These are phyloP conservation scores for Hetaerina americana DNA, from an alignment of 1,140 invertebrate genomes.

Conservation along the genomic window DNA sequence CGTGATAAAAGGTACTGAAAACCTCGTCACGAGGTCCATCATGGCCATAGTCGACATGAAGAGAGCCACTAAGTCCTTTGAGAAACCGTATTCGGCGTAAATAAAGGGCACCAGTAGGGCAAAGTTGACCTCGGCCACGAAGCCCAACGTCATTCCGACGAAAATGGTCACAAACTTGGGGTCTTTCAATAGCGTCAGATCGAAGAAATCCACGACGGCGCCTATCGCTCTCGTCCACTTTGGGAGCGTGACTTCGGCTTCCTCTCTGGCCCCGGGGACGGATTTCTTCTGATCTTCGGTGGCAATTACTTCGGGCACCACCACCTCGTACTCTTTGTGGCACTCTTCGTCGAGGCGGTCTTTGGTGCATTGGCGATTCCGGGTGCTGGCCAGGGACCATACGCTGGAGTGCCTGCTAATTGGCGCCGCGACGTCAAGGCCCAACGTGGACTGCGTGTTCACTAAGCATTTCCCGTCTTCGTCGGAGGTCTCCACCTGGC, in stretches of 20 bases:
- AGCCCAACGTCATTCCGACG: background rate
- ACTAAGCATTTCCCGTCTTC: background rate
- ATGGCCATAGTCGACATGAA: background rate
- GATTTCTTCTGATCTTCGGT: background rate
- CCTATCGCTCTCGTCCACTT: background rate
- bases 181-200: background rate
- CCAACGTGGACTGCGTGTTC: background rate
- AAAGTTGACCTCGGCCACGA: slow-evolving; percentile 4
- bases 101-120: background rate
- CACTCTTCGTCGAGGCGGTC: background rate
- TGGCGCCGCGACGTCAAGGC: background rate
- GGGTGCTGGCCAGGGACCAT: background rate
- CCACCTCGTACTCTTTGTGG: background rate
- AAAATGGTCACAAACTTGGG: background rate
- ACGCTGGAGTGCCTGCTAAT: background rate
- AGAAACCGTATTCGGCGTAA: background rate
- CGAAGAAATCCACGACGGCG: background rate
- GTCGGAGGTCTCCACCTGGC: background rate
- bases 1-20: slow-evolving; percentile 32
- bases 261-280: background rate
- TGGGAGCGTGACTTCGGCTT: background rate
- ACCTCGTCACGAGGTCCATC: background rate
- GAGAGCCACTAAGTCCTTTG: background rate
- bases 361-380: background rate
- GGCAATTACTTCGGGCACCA: background rate